Base-by-base conservation (phyloP, 2,888 invertebrate species). In the Byasa hedistus region DNA sequence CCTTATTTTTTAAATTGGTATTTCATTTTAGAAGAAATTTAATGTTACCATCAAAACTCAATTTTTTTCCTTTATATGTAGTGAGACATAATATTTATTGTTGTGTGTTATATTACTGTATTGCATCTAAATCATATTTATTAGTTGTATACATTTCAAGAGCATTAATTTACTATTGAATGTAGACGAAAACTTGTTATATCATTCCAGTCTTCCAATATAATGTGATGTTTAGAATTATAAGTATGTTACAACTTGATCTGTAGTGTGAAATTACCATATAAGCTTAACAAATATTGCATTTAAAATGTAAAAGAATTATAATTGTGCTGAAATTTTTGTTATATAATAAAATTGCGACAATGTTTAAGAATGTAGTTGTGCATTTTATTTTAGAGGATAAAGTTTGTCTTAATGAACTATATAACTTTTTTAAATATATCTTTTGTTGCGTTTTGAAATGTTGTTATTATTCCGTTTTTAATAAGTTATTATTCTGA, bases 191-290 rank as follows among this genome's bases (percentile, higher is more conserved):
- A 39, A 51, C 21, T 51, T 51, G n/a, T 61, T 67, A 64, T 74
- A 75, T 75, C 79, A 87, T 86, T 85, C 82, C 82, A 83, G 86
- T 87, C 86, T 86, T 86, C 86, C 86, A 86, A 69, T 72, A 66
- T 68, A 73, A 70, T 85, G 82, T 83, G 86, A 87, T 87, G 32
- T 74, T 69, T 75, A 78, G 69, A 56, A 64, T 17, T 57, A 39
- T 39, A 39, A 64, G 44, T n/a, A 63, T 21, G 17, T 27, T 39
- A 55, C 5, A 12, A 10, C 22, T 21, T 54, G 57, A 57, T 57
- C 3, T 15, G 1, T 57, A n/a, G n/a, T 48, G 12, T 36, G n/a
- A 27, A 32, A 8, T n/a, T 39, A 36, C 12, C 17, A 48, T 48
- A 12, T 60, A 60, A 60, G 55, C 2, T 22, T 32, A 36, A 57